Evolutionary conservation across 1,140 invertebrate genomes (phyloP).

Genomic region (Trichogramma pretiosum): DNA sequence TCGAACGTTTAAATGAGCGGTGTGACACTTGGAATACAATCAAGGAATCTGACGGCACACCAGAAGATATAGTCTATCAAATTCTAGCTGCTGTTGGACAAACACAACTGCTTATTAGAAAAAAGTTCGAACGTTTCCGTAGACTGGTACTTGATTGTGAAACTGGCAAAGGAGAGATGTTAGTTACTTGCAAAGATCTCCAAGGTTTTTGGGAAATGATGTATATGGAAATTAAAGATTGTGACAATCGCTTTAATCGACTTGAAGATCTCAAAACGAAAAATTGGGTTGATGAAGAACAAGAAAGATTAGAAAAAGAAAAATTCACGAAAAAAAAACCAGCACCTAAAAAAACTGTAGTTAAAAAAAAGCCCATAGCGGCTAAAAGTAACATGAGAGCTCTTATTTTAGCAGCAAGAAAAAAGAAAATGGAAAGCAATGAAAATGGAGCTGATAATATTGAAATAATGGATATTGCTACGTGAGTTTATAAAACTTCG

Average conservation of each 20-base stretch:
- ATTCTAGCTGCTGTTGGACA: slow-evolving; percentile 62
- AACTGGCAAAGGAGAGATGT: slow-evolving; percentile 48
- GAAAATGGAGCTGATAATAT: slow-evolving; percentile 6
- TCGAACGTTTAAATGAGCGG: slow-evolving; percentile 35
- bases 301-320: slow-evolving; percentile 30
- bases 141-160: slow-evolving; percentile 57
- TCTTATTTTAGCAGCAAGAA: slow-evolving; percentile 31
- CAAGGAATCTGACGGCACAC: slow-evolving; percentile 23
- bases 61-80: slow-evolving; percentile 47
- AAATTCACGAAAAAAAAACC: slow-evolving; percentile 21
- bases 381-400: slow-evolving; percentile 25
- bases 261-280: slow-evolving; percentile 42
- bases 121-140: slow-evolving; percentile 61
- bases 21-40: slow-evolving; percentile 43
- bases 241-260: slow-evolving; percentile 48
- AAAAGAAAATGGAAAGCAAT: slow-evolving; percentile 21
- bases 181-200: slow-evolving; percentile 55
- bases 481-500: too few relatives aligned
- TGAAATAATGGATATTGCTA: slow-evolving; percentile 15
- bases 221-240: slow-evolving; percentile 54
- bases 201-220: slow-evolving; percentile 74
- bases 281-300: slow-evolving; percentile 44
- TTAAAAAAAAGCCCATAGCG: not conserved
- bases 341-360: slow-evolving; percentile 13
- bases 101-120: slow-evolving; percentile 55